A percentile compares a stretch with the other conserved stretches of the same genome.
Conservation (phyloP, 2,888 invertebrate genomes). For the Deladenus siricidicola region DNA sequence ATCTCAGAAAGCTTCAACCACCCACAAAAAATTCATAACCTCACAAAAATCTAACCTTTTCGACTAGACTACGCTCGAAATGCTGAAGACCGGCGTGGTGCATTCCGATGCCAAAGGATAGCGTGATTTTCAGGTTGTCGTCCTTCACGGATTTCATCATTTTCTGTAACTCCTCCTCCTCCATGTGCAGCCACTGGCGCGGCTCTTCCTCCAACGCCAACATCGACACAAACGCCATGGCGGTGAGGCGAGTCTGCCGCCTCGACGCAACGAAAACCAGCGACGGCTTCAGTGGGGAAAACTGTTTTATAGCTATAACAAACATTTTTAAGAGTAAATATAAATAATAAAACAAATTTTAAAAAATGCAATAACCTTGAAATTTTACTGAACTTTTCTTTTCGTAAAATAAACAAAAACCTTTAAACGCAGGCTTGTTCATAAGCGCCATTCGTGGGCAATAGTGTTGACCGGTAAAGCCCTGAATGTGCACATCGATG, state of each 20-base stretch:
- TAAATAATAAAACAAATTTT: no score
- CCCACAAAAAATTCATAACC: no score
- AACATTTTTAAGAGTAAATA: no score
- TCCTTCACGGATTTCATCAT: constrained; percentile 63
- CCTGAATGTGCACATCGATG: constrained; percentile 82
- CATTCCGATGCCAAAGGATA: constrained; percentile 93
- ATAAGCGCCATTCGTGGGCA: constrained; percentile 98
- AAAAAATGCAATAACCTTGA: no score
- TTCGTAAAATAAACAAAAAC: constrained; percentile 52
- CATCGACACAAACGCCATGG: constrained; percentile 80
- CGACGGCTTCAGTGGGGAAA: constrained; percentile 81
- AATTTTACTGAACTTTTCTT: neutral
- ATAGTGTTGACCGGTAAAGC: constrained; percentile 94
- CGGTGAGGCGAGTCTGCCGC: constrained; percentile 89
- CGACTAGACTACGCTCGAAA: constrained; percentile 77
- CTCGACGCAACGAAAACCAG: constrained; percentile 92
- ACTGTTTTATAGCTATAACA: constrained; percentile 69
- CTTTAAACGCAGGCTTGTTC: constrained; percentile 95
- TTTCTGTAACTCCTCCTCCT: constrained; percentile 63
- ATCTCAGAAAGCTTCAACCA: no score
- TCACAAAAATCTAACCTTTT: constrained; percentile 56
- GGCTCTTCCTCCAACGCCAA: constrained; percentile 82
- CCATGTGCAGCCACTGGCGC: constrained; percentile 85
- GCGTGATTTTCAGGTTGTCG: constrained; percentile 78
- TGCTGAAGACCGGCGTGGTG: constrained; percentile 83